phyloP scores from a whole-genome alignment of 2,113 vertebrate species.

The Syngnathus scovelli region DNA sequence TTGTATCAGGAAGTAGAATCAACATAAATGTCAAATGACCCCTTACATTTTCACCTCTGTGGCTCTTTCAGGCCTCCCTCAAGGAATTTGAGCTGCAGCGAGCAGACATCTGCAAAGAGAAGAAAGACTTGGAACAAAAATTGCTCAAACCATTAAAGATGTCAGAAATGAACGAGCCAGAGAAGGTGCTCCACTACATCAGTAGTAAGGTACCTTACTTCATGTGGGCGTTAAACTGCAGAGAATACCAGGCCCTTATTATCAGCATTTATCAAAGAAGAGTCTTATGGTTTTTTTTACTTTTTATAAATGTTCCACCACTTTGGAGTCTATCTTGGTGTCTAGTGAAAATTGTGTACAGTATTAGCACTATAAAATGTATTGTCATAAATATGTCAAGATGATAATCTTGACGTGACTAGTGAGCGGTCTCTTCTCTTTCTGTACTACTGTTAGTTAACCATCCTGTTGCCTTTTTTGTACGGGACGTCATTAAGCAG shows the following conservation, averaged over 20 bases:
- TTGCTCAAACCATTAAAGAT: conserved; percentile 11
- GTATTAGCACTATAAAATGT: too few relatives aligned
- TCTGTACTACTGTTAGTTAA: background rate
- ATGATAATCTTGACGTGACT: background rate
- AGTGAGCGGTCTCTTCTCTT: background rate
- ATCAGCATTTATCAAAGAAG: too few relatives aligned
- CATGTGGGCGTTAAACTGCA: background rate
- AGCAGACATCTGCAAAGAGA: conserved; percentile 35
- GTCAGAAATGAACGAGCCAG: conserved; percentile 24
- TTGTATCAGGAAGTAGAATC: background rate
- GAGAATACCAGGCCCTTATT: too few relatives aligned
- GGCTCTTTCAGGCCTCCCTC: conserved; percentile 26
- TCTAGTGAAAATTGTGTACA: too few relatives aligned
- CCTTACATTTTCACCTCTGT: background rate
- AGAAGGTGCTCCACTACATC: conserved; percentile 33
- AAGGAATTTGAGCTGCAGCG: conserved; percentile 39
- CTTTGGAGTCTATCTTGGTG: too few relatives aligned
- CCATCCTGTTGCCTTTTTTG: background rate
- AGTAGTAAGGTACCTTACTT: conserved; percentile 25
- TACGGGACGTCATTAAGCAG: conserved; percentile 25
- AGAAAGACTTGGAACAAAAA: conserved; percentile 37
- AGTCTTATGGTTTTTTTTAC: too few relatives aligned
- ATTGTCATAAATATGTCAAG: too few relatives aligned
- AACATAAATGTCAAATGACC: background rate
- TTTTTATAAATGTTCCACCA: too few relatives aligned